phyloP scores from a whole-genome alignment of 2,888 invertebrate genomes.

The Lycaena phlaeas region DNA sequence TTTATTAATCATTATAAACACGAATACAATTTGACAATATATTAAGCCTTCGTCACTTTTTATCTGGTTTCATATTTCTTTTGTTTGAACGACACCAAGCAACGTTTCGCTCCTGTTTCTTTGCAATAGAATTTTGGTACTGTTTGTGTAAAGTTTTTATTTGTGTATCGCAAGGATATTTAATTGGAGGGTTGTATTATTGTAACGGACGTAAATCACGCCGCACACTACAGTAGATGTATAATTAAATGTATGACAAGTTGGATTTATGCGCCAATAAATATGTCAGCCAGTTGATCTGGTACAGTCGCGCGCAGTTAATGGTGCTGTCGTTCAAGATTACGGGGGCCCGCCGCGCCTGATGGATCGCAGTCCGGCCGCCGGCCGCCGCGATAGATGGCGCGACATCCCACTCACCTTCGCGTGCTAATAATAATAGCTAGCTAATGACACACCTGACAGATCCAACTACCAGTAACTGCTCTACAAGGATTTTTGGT shows the following conservation, averaged over 20 bases:
- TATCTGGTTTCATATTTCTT: too few relatives aligned
- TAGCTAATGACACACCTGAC: too few relatives aligned
- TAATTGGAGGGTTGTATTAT: not conserved
- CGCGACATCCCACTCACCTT: not conserved
- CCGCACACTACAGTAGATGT: slow-evolving; percentile 37
- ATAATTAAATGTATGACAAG: slow-evolving; percentile 55
- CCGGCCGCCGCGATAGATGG: not conserved
- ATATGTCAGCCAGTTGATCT: slow-evolving; percentile 36
- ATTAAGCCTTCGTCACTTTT: too few relatives aligned
- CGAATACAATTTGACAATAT: too few relatives aligned
- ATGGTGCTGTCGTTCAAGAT: slow-evolving; percentile 8
- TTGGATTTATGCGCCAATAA: slow-evolving; percentile 48
- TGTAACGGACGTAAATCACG: slow-evolving; percentile 25
- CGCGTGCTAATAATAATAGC: not conserved
- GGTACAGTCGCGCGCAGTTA: slow-evolving; percentile 11
- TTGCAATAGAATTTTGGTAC: too few relatives aligned
- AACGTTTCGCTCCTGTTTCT: too few relatives aligned
- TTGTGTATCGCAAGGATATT: too few relatives aligned
- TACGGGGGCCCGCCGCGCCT: slow-evolving; percentile 4
- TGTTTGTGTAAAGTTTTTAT: too few relatives aligned
- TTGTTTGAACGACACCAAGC: too few relatives aligned
- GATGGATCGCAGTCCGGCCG: slow-evolving; percentile 7
- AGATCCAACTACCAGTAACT: too few relatives aligned
- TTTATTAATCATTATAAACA: too few relatives aligned
- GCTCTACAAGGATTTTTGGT: too few relatives aligned